Evolutionary conservation across 2,797 vertebrate genomes (phyloP), one percentile per base, ranked within the genome.

Genomic region (Lycodopsis pacificus): DNA sequence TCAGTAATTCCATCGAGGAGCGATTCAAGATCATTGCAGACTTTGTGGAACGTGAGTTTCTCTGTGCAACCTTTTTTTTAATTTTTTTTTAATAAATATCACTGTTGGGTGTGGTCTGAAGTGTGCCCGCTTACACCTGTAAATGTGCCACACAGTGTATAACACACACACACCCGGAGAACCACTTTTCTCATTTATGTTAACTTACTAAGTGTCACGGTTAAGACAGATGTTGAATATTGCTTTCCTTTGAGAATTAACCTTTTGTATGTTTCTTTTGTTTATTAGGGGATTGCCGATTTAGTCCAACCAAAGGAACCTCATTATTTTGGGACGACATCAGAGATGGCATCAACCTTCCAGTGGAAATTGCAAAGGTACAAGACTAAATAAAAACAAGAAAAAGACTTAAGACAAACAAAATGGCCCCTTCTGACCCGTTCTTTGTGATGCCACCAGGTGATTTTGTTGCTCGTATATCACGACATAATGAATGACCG

Each of bases 291-390:
- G 91, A 93, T 1, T 96, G 94, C 90, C 94, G 94, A 72, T 96
- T 95, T 81, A 93, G 81, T 74, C 58, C 89, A 2, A 65, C 88
- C 4, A 54, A 79, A 0, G 96, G 95, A 69, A 90, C 85, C 32
- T 77, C 95, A 36, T 75, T 97, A 4, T 95, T 94, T 0, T 92
- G 92, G 81, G 91, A 96, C 80, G 93, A 94, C 27, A 94, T 97
- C 22, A 81, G 89, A 70, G 89, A 95, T 53, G 96, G 95, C 1
- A 91, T 91, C 44, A 90, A 93, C 59, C 53, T 90, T 34, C 96
- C 96, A n/a, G 71, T 96, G 82, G 97, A 97, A 42, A 86, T 97
- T 62, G 94, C 96, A 84, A 99, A 99, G 97, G 98, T 99, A 94
- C 2, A 49, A 49, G 8, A 48, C 13, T 32, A 65, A 51, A 5